These are phyloP conservation scores for Macrostomum lignano DNA, from an alignment of 1,140 invertebrate species.

Conservation along the genomic window DNA sequence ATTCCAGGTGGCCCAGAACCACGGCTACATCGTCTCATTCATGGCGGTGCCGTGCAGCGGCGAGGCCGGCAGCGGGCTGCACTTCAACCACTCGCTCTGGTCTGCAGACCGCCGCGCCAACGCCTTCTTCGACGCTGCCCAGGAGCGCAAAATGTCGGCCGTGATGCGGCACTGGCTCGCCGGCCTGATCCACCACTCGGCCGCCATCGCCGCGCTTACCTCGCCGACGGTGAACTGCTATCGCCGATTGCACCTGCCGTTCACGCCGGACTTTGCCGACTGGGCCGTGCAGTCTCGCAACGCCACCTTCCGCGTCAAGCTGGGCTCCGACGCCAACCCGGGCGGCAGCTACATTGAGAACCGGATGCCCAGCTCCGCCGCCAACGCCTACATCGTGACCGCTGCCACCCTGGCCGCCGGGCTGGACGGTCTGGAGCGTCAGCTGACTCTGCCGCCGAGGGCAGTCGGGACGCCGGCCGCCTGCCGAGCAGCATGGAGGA, in stretches of 20 bases:
- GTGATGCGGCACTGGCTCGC: constrained; percentile 8
- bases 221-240: constrained; percentile 10
- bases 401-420: constrained; percentile 9
- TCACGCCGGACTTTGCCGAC: constrained; percentile 5
- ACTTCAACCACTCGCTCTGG: constrained; percentile 10
- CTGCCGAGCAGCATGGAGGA: too few relatives aligned
- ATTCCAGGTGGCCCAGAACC: constrained; percentile 6
- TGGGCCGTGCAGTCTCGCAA: constrained; percentile 9
- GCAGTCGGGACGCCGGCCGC: too few relatives aligned
- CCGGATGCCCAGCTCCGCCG: constrained; percentile 6
- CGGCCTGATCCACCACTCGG: constrained; percentile 8
- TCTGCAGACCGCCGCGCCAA: constrained; percentile 3
- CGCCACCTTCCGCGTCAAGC: constrained; percentile 7
- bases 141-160: constrained; percentile 7
- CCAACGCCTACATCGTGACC: constrained; percentile 8
- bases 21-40: constrained; percentile 7
- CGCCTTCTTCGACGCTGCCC: constrained; percentile 7
- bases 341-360: constrained; percentile 9
- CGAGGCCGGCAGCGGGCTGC: constrained; percentile 3
- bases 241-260: constrained; percentile 6
- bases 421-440: constrained; percentile 8
- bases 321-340: constrained; percentile 2
- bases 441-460: too few relatives aligned
- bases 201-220: constrained; percentile 7
- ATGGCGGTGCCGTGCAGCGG: constrained; percentile 8